These are phyloP conservation scores for Allophyes oxyacanthae DNA, from an alignment of 2,888 invertebrate species.

Conservation along the genomic window DNA sequence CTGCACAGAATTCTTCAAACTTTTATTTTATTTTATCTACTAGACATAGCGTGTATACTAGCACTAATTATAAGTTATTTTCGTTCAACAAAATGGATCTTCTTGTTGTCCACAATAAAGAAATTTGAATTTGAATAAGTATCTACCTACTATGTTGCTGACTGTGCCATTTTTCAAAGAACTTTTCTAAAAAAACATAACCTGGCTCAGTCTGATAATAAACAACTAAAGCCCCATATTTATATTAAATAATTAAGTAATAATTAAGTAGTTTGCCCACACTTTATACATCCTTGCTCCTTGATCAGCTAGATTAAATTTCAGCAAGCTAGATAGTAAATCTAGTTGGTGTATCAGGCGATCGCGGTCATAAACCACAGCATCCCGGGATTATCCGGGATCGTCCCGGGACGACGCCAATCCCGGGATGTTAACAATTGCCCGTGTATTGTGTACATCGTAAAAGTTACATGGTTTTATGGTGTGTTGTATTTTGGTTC, in stretches of 20 bases:
- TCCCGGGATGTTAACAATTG: slow-evolving; percentile 70
- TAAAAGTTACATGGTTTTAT: slow-evolving; percentile 64
- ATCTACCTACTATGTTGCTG: too few species aligned
- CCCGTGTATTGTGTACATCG: slow-evolving; percentile 66
- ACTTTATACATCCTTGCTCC: slow-evolving; percentile 3
- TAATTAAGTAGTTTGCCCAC: slow-evolving; percentile 12
- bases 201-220: too few species aligned
- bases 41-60: too few species aligned
- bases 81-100: too few species aligned
- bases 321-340: slow-evolving; percentile 51
- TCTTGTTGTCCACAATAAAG: too few species aligned
- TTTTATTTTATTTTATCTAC: too few species aligned
- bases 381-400: slow-evolving; percentile 66
- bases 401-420: slow-evolving; percentile 57
- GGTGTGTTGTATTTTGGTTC: slow-evolving; percentile 43
- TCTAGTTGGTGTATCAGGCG: slow-evolving; percentile 58
- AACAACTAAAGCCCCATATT: not conserved
- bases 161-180: too few species aligned
- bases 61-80: too few species aligned
- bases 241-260: not conserved
- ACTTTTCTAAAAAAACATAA: too few species aligned
- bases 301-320: slow-evolving; percentile 48
- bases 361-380: slow-evolving; percentile 68
- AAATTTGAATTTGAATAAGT: too few species aligned
- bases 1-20: too few species aligned